Percentiles rank a stretch among this genome's conserved stretches.
Conservation (phyloP, 1,140 invertebrate genomes). For the Ceratitis capitata region DNA sequence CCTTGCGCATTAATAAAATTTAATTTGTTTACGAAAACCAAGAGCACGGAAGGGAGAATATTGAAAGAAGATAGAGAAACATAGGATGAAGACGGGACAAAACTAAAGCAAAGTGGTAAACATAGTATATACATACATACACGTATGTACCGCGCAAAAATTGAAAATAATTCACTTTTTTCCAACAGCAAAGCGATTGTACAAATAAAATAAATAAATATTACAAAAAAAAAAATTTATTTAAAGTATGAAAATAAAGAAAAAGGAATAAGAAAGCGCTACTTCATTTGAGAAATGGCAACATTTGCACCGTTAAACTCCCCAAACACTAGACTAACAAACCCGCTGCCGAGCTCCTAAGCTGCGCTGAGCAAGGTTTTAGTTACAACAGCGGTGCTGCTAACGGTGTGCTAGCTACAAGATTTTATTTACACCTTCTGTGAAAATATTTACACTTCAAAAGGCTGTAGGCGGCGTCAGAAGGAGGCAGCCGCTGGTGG, state of each 20-base stretch:
- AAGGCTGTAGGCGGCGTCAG: constrained; percentile 43
- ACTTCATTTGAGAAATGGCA: constrained; percentile 36
- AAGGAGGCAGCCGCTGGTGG: not conserved
- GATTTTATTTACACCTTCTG: constrained; percentile 63
- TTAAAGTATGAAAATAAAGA: constrained; percentile 41
- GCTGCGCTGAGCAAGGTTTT: not conserved
- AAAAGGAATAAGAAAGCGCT: constrained; percentile 1
- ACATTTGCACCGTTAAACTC: constrained; percentile 28
- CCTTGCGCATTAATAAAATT: constrained; percentile 39
- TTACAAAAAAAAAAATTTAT: constrained; percentile 48
- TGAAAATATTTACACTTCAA: constrained; percentile 62
- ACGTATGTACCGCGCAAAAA: constrained; percentile 39
- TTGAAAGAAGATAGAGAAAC: not conserved
- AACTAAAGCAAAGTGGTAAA: not conserved
- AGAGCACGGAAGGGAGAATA: not conserved
- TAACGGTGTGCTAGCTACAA: constrained; percentile 43
- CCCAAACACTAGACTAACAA: constrained; percentile 45
- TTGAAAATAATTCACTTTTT: too few species aligned
- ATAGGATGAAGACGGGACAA: not conserved
- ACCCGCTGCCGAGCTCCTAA: constrained; percentile 38
- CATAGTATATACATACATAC: not conserved
- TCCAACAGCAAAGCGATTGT: not conserved
- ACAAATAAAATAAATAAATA: constrained; percentile 31
- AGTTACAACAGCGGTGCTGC: not conserved
- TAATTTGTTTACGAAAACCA: constrained; percentile 54